Conservation (phyloP, 64 coral and sea anemone species). For the Acropora tenuis region DNA sequence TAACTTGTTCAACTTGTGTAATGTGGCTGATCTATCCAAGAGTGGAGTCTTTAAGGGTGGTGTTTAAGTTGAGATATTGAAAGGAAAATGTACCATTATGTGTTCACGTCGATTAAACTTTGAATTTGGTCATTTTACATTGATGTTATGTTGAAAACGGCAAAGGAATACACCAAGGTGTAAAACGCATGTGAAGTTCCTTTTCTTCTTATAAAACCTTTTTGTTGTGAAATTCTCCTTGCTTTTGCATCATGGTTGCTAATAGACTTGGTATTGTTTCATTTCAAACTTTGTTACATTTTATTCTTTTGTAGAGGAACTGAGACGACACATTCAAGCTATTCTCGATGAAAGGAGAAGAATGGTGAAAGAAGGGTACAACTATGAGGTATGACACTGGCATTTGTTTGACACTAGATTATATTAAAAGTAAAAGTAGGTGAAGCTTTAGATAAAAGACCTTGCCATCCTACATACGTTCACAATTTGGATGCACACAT, state of each 20-base stretch:
- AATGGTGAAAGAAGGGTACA: conserved; percentile 61
- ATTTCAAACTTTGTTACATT: conserved; percentile 10
- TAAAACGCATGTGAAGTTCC: not conserved
- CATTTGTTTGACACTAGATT: not conserved
- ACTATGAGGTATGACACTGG: conserved; percentile 37
- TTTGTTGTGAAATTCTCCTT: not conserved
- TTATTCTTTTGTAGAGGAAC: conserved; percentile 27
- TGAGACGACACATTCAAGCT: conserved; percentile 41
- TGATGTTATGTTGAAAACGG: not conserved
- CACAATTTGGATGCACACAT: too few species aligned
- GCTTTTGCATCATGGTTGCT: not conserved
- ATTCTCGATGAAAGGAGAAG: conserved; percentile 54
- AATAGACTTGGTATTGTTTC: not conserved
- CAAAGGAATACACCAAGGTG: not conserved
- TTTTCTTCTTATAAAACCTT: conserved; percentile 2
- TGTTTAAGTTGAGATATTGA: conserved; percentile 9
- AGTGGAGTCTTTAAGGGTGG: not conserved
- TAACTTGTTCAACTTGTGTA: not conserved
- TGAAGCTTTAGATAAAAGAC: too few species aligned
- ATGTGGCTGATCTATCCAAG: conserved; percentile 1
- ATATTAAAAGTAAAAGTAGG: too few species aligned
- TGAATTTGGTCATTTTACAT: not conserved
- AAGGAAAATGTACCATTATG: not conserved
- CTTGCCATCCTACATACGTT: too few species aligned
- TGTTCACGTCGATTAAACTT: too few species aligned